Evolutionary conservation across 2,888 invertebrate species (phyloP), one percentile per base, ranked within the genome.

Genomic region (Zhengitettix transpicula): DNA sequence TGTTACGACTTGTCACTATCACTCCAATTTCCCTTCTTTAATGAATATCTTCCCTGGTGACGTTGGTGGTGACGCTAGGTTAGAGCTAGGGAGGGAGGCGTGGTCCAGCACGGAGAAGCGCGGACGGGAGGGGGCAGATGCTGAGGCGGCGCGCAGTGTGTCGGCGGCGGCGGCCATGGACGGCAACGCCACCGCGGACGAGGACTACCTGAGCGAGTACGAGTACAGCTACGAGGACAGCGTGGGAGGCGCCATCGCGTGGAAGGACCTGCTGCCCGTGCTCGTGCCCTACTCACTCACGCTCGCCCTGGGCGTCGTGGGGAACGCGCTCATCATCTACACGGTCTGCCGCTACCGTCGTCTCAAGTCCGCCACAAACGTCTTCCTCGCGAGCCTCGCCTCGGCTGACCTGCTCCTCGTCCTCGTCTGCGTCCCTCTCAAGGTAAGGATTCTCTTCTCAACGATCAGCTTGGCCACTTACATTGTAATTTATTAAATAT

Each of bases 321-420:
- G 84, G 65, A 78, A 82, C 66, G 62, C 69, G 15, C 71, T 81
- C 58, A 80, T 81, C 61, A 77, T 81, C 60, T 76, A 78, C 67
- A 77, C 78, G 14, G 78, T 78, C 42, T 72, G 73, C 47, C 71
- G 75, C 58, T 79, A 77, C 68, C 70, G 77, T 60, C 70, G 78
- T 59, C 79, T 82, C 79, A 76, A 77, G 67, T 81, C 76, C 67
- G 78, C 71, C 54, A 85, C 85, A 17, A 85, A 85, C 68, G 78
- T 83, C 56, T 83, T 85, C 68, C 74, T 85, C 52, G 79, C 83
- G 17, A 83, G 82, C 65, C 72, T 86, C 61, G 83, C 84, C 11
- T 79, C 80, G 0, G 83, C 85, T 1, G 85, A 86, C 71, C 75
- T 86, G 3, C 75, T 84, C 40, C 77, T 85, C 55, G 81, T 85